Percentiles rank a stretch among this genome's conserved stretches.
These are phyloP conservation scores for Heliangelus exortis DNA, from an alignment of 2,797 vertebrate species.

Conservation along the genomic window DNA sequence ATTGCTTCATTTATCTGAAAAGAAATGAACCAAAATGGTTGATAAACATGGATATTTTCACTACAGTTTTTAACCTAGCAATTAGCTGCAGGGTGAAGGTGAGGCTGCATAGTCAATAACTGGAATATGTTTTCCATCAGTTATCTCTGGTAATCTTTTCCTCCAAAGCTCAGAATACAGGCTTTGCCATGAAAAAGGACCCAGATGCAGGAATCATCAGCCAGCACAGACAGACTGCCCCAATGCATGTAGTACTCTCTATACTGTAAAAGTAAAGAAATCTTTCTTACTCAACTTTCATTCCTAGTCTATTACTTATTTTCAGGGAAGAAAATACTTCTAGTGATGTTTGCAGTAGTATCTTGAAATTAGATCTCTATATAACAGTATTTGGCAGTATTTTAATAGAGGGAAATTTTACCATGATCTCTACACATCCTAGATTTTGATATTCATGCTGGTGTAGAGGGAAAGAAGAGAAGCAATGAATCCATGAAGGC, in stretches of 20 bases:
- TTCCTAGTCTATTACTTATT: background rate
- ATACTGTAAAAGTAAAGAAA: rapidly evolving
- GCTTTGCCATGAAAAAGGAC: background rate
- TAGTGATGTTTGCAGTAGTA: background rate
- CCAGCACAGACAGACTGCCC: background rate
- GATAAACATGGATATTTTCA: background rate
- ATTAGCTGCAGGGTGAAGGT: conserved; percentile 5
- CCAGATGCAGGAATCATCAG: background rate
- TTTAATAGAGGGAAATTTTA: background rate
- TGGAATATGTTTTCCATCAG: background rate
- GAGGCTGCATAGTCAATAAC: conserved; percentile 13
- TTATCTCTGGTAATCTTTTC: conserved; percentile 27
- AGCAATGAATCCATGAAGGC: background rate
- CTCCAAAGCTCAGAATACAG: background rate
- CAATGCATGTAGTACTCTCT: background rate
- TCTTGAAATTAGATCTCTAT: background rate
- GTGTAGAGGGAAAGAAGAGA: background rate
- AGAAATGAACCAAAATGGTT: conserved; percentile 16
- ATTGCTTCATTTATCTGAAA: conserved; percentile 3
- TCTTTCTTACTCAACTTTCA: background rate
- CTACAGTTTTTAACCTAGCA: background rate
- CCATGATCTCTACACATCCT: background rate
- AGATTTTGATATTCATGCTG: background rate
- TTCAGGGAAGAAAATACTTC: background rate
- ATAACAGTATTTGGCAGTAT: background rate